Percentiles rank a stretch among this genome's conserved stretches.
Conservation (phyloP, 2,888 invertebrate genomes). For the Cheilosia pagana region DNA sequence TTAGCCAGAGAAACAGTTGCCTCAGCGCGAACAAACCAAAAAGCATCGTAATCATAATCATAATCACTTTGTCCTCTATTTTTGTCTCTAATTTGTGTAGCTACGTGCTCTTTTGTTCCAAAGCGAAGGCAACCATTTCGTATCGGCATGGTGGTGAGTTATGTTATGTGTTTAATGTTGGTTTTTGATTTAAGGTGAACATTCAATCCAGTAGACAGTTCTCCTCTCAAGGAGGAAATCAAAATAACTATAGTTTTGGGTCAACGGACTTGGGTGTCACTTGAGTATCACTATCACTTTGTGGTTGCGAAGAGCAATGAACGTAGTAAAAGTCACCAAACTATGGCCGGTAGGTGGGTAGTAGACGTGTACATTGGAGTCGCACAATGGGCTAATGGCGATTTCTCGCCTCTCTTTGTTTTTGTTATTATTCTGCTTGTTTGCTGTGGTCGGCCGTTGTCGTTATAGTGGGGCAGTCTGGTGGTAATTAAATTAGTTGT, state of each 20-base stretch:
- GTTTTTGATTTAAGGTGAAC: too few relatives aligned
- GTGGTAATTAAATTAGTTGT: slow-evolving; percentile 56
- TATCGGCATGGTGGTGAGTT: slow-evolving; percentile 2
- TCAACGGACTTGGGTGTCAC: slow-evolving; percentile 43
- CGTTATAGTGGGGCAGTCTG: slow-evolving; percentile 4
- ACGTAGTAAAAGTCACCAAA: slow-evolving; percentile 42
- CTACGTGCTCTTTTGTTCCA: slow-evolving; percentile 15
- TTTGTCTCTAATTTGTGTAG: slow-evolving; percentile 8
- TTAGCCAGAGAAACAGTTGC: slow-evolving; percentile 11
- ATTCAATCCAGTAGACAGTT: too few relatives aligned
- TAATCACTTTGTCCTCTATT: slow-evolving; percentile 10
- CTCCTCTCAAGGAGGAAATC: slow-evolving; percentile 21
- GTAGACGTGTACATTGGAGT: slow-evolving; percentile 26
- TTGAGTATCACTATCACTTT: too few relatives aligned
- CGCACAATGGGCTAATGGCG: slow-evolving; percentile 36
- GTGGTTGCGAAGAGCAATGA: slow-evolving; percentile 41
- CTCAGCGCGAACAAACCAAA: background rate
- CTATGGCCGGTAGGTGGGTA: slow-evolving; percentile 32
- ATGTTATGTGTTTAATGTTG: background rate
- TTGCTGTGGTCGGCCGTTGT: background rate
- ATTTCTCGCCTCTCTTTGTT: slow-evolving; percentile 19
- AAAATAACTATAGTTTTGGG: slow-evolving; percentile 33
- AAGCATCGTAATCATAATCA: background rate
- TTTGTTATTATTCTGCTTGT: slow-evolving; percentile 32
- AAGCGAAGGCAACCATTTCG: background rate